These are phyloP conservation scores for Microctonus aethiopoides DNA, from an alignment of 2,888 invertebrate genomes.

Conservation along the genomic window DNA sequence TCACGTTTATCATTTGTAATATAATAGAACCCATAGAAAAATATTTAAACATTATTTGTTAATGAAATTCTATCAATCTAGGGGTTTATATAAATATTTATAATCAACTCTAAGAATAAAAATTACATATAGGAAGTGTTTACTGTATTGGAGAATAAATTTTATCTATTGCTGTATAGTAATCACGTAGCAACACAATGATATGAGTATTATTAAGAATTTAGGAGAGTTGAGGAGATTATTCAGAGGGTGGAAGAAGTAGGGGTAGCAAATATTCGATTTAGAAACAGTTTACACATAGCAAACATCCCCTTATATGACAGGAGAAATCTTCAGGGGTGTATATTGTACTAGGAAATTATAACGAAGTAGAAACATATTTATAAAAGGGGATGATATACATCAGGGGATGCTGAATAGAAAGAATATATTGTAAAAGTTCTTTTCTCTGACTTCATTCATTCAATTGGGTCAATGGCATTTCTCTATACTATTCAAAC, in stretches of 20 bases:
- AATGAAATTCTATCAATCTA: no score
- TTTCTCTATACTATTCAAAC: no score
- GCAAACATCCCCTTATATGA: no score
- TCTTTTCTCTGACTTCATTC: slow-evolving; percentile 32
- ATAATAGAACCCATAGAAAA: no score
- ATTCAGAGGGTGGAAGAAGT: slow-evolving; percentile 7
- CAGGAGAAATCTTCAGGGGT: slow-evolving; percentile 54
- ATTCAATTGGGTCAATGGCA: no score
- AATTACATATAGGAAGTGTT: background rate
- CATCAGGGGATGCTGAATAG: slow-evolving; percentile 44
- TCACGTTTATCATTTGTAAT: no score
- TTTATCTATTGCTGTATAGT: slow-evolving; percentile 35
- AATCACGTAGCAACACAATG: slow-evolving; percentile 60
- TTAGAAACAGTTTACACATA: slow-evolving; percentile 15
- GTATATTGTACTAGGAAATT: slow-evolving; percentile 55
- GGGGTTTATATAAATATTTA: no score
- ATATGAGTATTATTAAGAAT: slow-evolving; percentile 53
- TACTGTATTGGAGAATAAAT: background rate
- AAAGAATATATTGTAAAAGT: slow-evolving; percentile 34
- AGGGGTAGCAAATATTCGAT: slow-evolving; percentile 23
- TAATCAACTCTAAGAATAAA: background rate
- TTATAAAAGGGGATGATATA: slow-evolving; percentile 38
- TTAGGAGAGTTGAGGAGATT: slow-evolving; percentile 53
- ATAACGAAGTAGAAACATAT: slow-evolving; percentile 40
- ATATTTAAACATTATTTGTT: no score